Evolutionary conservation across 2,888 invertebrate species (phyloP).

Genomic region (Cremastinae sp.): DNA sequence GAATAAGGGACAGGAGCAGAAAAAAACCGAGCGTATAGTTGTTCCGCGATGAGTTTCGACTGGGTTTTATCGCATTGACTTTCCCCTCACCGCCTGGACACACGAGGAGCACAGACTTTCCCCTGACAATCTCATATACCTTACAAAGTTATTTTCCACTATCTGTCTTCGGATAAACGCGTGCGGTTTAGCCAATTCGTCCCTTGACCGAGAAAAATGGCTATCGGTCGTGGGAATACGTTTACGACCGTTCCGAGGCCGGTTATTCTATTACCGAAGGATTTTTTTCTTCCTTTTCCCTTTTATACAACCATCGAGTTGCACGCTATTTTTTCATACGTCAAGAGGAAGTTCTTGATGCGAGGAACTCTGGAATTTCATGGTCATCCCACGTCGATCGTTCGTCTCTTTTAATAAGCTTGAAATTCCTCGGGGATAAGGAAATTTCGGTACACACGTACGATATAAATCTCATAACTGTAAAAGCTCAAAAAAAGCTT

Average conservation of each 20-base stretch:
- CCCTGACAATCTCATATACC: conserved; percentile 23
- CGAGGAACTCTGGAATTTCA: conserved; percentile 30
- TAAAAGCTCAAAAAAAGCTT: conserved; percentile 18
- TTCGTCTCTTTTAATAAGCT: conserved; percentile 74
- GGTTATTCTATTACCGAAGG: conserved; percentile 79
- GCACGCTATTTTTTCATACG: conserved; percentile 24
- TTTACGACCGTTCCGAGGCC: conserved; percentile 79
- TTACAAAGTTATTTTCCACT: conserved; percentile 70
- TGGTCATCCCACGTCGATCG: conserved; percentile 65
- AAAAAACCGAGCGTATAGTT: conserved; percentile 34
- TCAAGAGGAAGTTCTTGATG: conserved; percentile 12
- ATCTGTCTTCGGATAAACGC: conserved; percentile 77
- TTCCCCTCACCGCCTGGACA: conserved; percentile 18
- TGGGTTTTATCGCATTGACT: conserved; percentile 14
- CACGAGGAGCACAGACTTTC: neutral
- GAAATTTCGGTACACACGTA: conserved; percentile 46
- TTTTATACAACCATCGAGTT: conserved; percentile 74
- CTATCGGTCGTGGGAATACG: conserved; percentile 79
- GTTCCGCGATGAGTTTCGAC: conserved; percentile 39
- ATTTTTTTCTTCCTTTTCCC: conserved; percentile 75
- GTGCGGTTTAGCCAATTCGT: conserved; percentile 78
- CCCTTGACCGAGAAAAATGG: conserved; percentile 80
- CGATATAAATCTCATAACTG: conserved; percentile 2
- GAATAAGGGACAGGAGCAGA: neutral
- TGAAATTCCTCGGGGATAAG: conserved; percentile 46